Evolutionary conservation across 1,140 invertebrate species (phyloP).

Genomic region (Lepidurus arcticus): DNA sequence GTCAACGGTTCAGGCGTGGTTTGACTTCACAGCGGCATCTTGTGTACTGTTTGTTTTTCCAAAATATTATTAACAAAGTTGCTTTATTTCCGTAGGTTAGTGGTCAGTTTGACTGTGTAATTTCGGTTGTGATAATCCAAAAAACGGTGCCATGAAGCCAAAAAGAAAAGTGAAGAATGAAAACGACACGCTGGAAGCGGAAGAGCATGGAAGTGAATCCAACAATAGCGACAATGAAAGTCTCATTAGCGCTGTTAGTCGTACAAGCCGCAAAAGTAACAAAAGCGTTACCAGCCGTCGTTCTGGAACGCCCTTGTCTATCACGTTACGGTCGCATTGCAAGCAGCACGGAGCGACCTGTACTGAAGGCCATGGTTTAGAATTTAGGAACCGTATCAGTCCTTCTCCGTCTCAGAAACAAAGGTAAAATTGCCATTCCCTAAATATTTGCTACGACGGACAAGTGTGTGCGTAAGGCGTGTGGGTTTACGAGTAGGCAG

Average conservation of each 20-base stretch:
- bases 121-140: neutral
- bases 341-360: neutral
- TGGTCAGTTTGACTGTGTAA: neutral
- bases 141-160: neutral
- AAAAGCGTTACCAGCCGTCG: neutral
- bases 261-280: neutral
- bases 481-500: neutral
- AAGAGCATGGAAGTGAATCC: neutral
- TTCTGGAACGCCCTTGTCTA: neutral
- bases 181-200: neutral
- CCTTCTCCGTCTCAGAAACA: neutral
- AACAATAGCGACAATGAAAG: neutral
- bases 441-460: neutral
- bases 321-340: neutral
- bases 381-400: neutral
- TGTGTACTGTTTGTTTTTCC: no score
- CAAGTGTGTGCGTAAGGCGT: neutral
- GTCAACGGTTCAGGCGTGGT: no score
- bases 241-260: neutral
- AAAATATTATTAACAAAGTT: no score
- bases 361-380: constrained; percentile 1
- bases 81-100: no score
- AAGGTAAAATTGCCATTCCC: neutral
- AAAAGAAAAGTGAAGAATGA: neutral
- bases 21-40: no score